Conservation (phyloP, 2,113 vertebrate genomes). For the Corydoras maculifer region DNA sequence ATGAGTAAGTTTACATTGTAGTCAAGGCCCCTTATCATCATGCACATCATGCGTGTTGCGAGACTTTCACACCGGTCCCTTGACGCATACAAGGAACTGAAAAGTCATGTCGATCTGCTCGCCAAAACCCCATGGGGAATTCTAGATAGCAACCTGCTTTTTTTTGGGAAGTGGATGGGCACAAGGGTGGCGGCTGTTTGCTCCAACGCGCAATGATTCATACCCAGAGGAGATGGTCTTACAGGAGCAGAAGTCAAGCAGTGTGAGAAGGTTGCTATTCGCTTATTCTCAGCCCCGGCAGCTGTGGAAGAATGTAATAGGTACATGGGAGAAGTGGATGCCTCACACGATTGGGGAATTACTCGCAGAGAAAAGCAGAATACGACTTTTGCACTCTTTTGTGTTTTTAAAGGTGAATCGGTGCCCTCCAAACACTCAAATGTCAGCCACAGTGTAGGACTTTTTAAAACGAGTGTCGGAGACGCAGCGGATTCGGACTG, state of each 20-base stretch:
- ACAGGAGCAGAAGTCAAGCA: constrained; percentile 3
- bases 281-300: constrained; percentile 6
- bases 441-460: too few relatives aligned
- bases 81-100: too few relatives aligned
- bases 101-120: neutral
- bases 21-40: too few relatives aligned
- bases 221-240: constrained; percentile 11
- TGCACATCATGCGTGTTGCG: too few relatives aligned
- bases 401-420: too few relatives aligned
- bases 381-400: neutral
- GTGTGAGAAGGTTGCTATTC: constrained; percentile 14
- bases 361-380: neutral
- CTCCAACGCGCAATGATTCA: constrained; percentile 1
- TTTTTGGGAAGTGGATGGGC: neutral
- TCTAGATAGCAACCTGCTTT: constrained; percentile 14
- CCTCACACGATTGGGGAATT: constrained; percentile 14
- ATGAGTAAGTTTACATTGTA: too few relatives aligned
- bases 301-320: constrained; percentile 7
- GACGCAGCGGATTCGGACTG: too few relatives aligned
- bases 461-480: too few relatives aligned
- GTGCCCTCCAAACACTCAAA: too few relatives aligned
- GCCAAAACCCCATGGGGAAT: constrained; percentile 2
- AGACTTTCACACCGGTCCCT: too few relatives aligned
- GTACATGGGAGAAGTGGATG: constrained; percentile 11
- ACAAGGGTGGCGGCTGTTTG: constrained; percentile 19